These are phyloP conservation scores for Saccopteryx bilineata DNA, from an alignment of 2,113 vertebrate species.

Conservation along the genomic window DNA sequence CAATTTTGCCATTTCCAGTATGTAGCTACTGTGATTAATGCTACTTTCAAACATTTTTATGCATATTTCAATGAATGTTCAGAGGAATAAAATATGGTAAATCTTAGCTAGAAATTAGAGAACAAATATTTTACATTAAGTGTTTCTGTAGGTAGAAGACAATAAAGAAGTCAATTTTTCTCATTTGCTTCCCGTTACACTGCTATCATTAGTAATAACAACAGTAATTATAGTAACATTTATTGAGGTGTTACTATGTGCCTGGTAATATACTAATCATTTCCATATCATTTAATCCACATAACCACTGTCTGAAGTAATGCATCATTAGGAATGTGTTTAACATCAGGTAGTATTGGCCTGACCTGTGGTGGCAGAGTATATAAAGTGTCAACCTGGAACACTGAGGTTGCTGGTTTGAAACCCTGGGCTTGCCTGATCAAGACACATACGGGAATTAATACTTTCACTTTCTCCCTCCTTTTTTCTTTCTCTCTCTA, in stretches of 20 bases:
- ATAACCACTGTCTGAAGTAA: neutral
- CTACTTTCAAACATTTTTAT: neutral
- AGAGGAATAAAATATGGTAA: conserved; percentile 31
- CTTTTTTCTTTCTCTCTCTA: too few relatives aligned
- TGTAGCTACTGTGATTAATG: neutral
- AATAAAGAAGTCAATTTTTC: neutral
- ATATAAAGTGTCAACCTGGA: too few relatives aligned
- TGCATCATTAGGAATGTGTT: neutral
- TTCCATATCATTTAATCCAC: conserved; percentile 24
- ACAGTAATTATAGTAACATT: conserved; percentile 23
- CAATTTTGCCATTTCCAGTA: conserved; percentile 3
- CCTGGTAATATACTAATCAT: neutral
- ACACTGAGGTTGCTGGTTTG: too few relatives aligned
- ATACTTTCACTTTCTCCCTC: too few relatives aligned
- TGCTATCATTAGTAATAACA: neutral
- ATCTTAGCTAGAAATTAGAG: conserved; percentile 10
- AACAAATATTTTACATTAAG: conserved; percentile 52
- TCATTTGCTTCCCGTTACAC: neutral
- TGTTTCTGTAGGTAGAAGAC: neutral
- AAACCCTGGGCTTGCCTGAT: too few relatives aligned
- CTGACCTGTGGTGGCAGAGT: too few relatives aligned
- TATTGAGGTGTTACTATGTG: neutral
- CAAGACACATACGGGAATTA: too few relatives aligned
- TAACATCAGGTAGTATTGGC: neutral
- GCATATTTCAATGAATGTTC: conserved; percentile 25